These are phyloP conservation scores for Nemotelus pantherinus DNA, from an alignment of 2,888 invertebrate species.

Conservation along the genomic window DNA sequence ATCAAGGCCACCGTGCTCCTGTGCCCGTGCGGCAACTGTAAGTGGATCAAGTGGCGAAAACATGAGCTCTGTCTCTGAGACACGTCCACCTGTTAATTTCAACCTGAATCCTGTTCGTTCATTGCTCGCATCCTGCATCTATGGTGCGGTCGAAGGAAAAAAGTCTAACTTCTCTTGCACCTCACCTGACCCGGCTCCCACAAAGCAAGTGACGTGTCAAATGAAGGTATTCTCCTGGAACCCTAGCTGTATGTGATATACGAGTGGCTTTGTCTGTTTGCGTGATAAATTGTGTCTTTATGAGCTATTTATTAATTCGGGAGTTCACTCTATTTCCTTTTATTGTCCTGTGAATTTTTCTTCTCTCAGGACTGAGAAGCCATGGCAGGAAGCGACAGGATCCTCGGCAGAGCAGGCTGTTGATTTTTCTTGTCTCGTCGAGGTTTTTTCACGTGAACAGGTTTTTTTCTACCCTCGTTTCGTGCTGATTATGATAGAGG, in stretches of 20 bases:
- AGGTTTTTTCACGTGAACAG: background rate
- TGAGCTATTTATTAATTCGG: slow-evolving; percentile 51
- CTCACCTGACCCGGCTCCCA: background rate
- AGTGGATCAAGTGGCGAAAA: slow-evolving; percentile 35
- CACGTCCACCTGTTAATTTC: slow-evolving; percentile 51
- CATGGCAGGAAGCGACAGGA: background rate
- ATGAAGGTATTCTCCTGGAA: slow-evolving; percentile 26
- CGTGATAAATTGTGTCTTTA: slow-evolving; percentile 50
- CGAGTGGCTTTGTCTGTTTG: slow-evolving; percentile 43
- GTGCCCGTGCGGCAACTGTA: background rate
- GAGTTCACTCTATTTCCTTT: slow-evolving; percentile 34
- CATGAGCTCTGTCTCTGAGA: slow-evolving; percentile 25
- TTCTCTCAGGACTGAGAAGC: slow-evolving; percentile 13
- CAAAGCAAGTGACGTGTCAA: slow-evolving; percentile 14
- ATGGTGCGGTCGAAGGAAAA: background rate
- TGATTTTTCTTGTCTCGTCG: slow-evolving; percentile 18
- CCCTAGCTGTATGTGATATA: slow-evolving; percentile 35
- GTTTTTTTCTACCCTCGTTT: background rate
- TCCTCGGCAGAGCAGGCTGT: background rate
- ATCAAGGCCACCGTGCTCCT: background rate
- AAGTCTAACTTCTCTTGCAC: background rate
- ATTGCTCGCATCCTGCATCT: background rate
- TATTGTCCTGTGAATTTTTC: slow-evolving; percentile 32
- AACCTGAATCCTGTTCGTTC: slow-evolving; percentile 45
- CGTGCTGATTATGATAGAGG: too few species aligned